A percentile compares a stretch with the other conserved stretches of the same genome.
Evolutionary conservation across 2,888 invertebrate species (phyloP).

Genomic region (Priocnemis perturbator): DNA sequence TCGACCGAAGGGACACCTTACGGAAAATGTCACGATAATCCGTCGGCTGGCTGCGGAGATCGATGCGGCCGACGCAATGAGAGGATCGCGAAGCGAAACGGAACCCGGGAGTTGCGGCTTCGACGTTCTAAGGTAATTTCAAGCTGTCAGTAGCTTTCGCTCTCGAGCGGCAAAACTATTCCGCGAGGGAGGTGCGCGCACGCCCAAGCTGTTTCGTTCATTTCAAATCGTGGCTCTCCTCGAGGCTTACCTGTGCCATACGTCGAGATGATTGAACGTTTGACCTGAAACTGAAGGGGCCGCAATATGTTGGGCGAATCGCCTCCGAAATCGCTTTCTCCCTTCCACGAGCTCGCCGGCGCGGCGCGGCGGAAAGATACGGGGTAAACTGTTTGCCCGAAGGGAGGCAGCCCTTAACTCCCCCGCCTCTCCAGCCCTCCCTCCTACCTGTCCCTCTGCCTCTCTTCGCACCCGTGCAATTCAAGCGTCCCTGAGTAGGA

Average conservation of each 20-base stretch:
- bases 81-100: too few relatives aligned
- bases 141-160: slow-evolving; percentile 1
- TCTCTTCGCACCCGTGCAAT: background rate
- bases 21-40: too few relatives aligned
- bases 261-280: slow-evolving; percentile 41
- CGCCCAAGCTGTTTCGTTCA: background rate
- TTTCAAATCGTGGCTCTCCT: background rate
- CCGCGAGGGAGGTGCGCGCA: background rate
- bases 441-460: too few relatives aligned
- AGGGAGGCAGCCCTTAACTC: background rate
- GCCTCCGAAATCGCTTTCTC: slow-evolving; percentile 26
- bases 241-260: slow-evolving; percentile 11
- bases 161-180: background rate
- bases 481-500: slow-evolving; percentile 1
- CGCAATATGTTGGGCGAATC: slow-evolving; percentile 32
- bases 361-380: background rate
- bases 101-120: too few relatives aligned
- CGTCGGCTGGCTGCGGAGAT: too few relatives aligned
- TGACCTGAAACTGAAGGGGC: slow-evolving; percentile 42
- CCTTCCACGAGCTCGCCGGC: slow-evolving; percentile 10
- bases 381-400: background rate
- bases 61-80: too few relatives aligned
- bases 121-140: background rate
- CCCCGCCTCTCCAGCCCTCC: too few relatives aligned
- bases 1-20: too few relatives aligned